Percentiles rank a stretch among this genome's conserved stretches.
Evolutionary conservation across 2,113 vertebrate genomes (phyloP).

Genomic region (Zosterops japonicus): DNA sequence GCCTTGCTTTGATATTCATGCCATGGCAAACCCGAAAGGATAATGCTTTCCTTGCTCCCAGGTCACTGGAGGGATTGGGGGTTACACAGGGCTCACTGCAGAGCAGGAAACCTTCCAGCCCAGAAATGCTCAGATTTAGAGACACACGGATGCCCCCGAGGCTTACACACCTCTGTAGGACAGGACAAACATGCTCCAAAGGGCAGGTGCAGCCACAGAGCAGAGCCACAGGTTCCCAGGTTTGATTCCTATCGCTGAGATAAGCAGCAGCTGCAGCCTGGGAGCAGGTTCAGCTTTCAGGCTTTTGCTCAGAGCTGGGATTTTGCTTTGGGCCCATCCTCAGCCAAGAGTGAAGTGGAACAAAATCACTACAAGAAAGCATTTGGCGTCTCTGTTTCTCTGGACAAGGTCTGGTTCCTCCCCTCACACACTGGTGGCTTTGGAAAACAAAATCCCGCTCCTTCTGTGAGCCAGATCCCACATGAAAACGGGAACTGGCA

Average conservation of each 20-base stretch:
- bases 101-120: neutral
- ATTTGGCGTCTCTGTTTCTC: neutral
- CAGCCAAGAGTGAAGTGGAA: slow-evolving; percentile 38
- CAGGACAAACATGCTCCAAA: neutral
- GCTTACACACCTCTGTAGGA: neutral
- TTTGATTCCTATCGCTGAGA: neutral
- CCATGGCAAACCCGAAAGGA: fast-evolving
- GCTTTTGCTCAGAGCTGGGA: neutral
- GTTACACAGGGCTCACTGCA: neutral
- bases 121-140: neutral
- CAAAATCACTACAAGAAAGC: slow-evolving; percentile 10
- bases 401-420: slow-evolving; percentile 17
- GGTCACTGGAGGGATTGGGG: neutral
- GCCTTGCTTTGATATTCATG: neutral
- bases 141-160: fast-evolving
- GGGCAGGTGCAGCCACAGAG: neutral
- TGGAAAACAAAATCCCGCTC: neutral
- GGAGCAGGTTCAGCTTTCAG: neutral
- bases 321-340: neutral
- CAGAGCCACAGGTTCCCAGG: neutral
- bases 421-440: neutral
- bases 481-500: neutral
- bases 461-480: neutral
- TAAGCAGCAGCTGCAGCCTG: neutral
- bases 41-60: neutral